Conservation (phyloP, 1,140 invertebrate genomes). For the Ceratoteleas bidentatus region DNA sequence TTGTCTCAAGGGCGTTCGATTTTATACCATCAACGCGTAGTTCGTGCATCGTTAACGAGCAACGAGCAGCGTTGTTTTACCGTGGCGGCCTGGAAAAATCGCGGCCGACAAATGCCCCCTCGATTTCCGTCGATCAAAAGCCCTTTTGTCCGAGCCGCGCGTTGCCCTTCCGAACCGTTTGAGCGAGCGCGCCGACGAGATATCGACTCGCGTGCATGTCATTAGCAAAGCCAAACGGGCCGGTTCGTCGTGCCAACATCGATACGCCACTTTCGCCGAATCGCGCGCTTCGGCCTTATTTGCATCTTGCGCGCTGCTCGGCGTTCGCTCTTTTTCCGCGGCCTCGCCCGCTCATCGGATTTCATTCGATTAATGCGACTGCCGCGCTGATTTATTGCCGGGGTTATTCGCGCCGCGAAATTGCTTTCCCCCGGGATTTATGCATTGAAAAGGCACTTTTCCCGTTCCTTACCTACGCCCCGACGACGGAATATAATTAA, state of each 20-base stretch:
- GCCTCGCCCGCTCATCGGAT: conserved; percentile 32
- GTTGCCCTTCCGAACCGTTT: conserved; percentile 38
- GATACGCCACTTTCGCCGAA: conserved; percentile 43
- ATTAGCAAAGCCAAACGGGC: conserved; percentile 39
- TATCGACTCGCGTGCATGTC: conserved; percentile 42
- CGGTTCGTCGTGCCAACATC: conserved; percentile 39
- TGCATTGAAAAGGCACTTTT: conserved; percentile 26
- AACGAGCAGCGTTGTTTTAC: too few species aligned
- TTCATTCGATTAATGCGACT: conserved; percentile 52
- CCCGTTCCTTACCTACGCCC: conserved; percentile 26
- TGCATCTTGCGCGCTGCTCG: conserved; percentile 48
- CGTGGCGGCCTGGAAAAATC: neutral
- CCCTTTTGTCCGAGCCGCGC: conserved; percentile 12
- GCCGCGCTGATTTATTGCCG: conserved; percentile 29
- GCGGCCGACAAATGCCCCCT: conserved; percentile 1
- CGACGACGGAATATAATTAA: conserved; percentile 44
- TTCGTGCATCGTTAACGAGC: conserved; percentile 49
- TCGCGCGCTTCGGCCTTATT: conserved; percentile 30
- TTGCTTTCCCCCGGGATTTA: conserved; percentile 39
- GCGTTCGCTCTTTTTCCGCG: conserved; percentile 25
- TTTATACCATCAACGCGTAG: conserved; percentile 42
- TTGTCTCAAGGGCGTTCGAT: conserved; percentile 59
- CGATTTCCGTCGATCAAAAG: conserved; percentile 44
- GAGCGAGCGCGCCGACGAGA: conserved; percentile 29
- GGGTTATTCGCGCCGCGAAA: conserved; percentile 40